Conservation (phyloP, 2,113 vertebrate genomes). For the Climacteris rufus region DNA sequence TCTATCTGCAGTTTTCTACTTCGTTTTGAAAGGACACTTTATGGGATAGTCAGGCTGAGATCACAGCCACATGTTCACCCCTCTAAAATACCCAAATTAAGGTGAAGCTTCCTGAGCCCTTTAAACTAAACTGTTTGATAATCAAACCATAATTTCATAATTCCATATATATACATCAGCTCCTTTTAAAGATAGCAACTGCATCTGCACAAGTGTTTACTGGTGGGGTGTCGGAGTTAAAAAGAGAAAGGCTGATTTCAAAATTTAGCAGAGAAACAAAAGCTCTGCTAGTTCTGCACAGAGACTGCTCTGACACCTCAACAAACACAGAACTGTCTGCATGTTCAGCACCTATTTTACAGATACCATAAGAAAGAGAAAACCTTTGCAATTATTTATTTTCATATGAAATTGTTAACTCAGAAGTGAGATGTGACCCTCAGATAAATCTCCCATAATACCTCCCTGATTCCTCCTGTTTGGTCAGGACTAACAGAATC, state of each 20-base stretch:
- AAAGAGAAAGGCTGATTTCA: neutral
- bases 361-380: neutral
- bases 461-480: slow-evolving; percentile 16
- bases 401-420: slow-evolving; percentile 15
- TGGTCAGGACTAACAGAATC: slow-evolving; percentile 7
- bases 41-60: neutral
- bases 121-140: neutral
- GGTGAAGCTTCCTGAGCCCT: neutral
- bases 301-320: neutral
- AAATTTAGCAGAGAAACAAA: neutral
- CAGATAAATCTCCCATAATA: slow-evolving; percentile 16
- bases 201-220: neutral
- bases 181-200: neutral
- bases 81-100: neutral
- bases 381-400: neutral
- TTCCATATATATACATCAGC: neutral
- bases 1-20: neutral
- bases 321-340: neutral
- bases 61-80: neutral
- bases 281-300: neutral
- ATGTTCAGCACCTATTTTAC: neutral
- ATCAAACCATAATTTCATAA: neutral
- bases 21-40: neutral
- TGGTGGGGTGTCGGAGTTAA: neutral
- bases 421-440: neutral